Evolutionary conservation across 2,113 vertebrate species (phyloP).

Genomic region (Gymnocephalus cernua): DNA sequence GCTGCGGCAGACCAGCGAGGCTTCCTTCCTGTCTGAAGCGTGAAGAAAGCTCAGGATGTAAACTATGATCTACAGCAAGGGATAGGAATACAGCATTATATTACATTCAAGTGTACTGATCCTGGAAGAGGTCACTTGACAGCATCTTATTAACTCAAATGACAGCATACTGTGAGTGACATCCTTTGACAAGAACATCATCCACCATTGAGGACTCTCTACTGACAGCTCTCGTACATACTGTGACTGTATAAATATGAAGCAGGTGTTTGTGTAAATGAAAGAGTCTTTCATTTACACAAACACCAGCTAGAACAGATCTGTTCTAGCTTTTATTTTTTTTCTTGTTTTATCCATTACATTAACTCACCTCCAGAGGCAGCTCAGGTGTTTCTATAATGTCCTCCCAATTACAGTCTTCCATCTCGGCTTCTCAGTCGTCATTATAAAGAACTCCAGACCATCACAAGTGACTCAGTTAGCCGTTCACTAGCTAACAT

Average conservation of each 20-base stretch:
- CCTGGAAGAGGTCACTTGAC: not conserved
- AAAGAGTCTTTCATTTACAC: too few species aligned
- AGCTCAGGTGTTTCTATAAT: slow-evolving; percentile 68
- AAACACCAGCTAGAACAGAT: too few species aligned
- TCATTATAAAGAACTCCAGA: not conserved
- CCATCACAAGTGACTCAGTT: slow-evolving; percentile 9
- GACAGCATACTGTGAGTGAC: not conserved
- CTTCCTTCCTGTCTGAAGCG: slow-evolving; percentile 87
- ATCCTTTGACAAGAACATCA: not conserved
- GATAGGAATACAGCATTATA: not conserved
- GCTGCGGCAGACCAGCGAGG: slow-evolving; percentile 85
- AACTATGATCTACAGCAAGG: slow-evolving; percentile 83
- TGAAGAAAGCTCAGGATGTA: slow-evolving; percentile 89
- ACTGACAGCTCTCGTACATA: not conserved
- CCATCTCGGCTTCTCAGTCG: slow-evolving; percentile 55
- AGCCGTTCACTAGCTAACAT: not conserved
- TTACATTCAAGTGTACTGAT: not conserved
- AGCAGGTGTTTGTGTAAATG: not conserved
- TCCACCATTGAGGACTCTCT: not conserved
- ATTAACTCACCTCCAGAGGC: slow-evolving; percentile 82
- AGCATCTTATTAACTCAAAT: not conserved
- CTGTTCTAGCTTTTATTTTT: not conserved
- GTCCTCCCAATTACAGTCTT: slow-evolving; percentile 49
- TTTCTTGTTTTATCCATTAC: not conserved
- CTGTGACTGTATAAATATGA: too few species aligned